These are phyloP conservation scores for Pararge aegeria DNA, from an alignment of 1,140 invertebrate genomes.

Conservation along the genomic window DNA sequence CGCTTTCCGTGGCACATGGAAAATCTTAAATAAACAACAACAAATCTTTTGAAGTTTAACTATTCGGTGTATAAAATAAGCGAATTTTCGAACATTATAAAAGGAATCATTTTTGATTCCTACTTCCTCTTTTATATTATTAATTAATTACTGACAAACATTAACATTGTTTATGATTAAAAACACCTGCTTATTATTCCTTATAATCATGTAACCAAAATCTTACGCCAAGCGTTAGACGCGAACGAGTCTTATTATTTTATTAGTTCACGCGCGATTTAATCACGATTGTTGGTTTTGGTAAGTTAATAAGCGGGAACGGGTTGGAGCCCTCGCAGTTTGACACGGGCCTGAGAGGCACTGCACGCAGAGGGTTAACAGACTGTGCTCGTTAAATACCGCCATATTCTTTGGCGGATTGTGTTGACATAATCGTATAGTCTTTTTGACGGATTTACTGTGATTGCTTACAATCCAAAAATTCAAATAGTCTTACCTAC, in stretches of 20 bases:
- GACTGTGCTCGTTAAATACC: constrained; percentile 3
- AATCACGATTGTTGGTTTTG: constrained; percentile 79
- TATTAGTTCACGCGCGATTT: constrained; percentile 77
- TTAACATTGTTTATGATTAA: too few species aligned
- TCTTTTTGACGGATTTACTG: background rate
- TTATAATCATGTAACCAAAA: constrained; percentile 45
- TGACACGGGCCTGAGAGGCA: constrained; percentile 25
- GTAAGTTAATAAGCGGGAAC: constrained; percentile 71
- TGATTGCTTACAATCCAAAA: too few species aligned
- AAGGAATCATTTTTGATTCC: too few species aligned
- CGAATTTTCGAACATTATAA: too few species aligned
- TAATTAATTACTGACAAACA: too few species aligned
- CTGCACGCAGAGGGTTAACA: constrained; percentile 24
- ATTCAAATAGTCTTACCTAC: too few species aligned
- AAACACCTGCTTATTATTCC: background rate
- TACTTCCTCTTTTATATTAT: too few species aligned
- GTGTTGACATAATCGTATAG: background rate
- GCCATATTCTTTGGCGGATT: background rate
- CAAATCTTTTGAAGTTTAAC: too few species aligned
- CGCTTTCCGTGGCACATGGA: too few species aligned
- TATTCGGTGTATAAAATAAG: too few species aligned
- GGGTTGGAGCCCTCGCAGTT: constrained; percentile 40
- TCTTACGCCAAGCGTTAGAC: constrained; percentile 42
- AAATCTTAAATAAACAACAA: too few species aligned
- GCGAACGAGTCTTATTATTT: constrained; percentile 72